phyloP scores from a whole-genome alignment of 2,113 vertebrate species.

The Lipophrys pholis region DNA sequence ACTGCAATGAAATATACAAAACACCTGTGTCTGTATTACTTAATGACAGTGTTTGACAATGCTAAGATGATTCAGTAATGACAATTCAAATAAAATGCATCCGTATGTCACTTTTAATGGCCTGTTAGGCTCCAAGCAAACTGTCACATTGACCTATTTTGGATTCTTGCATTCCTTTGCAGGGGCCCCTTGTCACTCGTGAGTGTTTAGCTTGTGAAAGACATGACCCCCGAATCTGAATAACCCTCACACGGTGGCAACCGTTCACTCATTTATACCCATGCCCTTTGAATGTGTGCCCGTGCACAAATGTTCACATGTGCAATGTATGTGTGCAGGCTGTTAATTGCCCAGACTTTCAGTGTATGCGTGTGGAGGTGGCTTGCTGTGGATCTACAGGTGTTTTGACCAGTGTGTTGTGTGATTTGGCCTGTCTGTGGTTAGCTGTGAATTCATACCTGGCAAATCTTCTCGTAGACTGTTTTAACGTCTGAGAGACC shows the following conservation, averaged over 20 bases:
- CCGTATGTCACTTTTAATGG: slow-evolving; percentile 20
- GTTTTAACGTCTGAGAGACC: slow-evolving; percentile 60
- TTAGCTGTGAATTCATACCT: slow-evolving; percentile 48
- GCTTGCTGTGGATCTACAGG: slow-evolving; percentile 13
- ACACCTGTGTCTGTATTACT: slow-evolving; percentile 4
- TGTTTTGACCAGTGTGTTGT: slow-evolving; percentile 29
- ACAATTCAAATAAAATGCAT: slow-evolving; percentile 18
- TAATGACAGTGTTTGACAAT: slow-evolving; percentile 12
- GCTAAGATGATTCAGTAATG: slow-evolving; percentile 10
- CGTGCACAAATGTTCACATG: not conserved
- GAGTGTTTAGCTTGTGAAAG: slow-evolving; percentile 58
- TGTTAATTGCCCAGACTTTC: slow-evolving; percentile 7
- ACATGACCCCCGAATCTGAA: slow-evolving; percentile 30
- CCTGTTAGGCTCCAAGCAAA: slow-evolving; percentile 11
- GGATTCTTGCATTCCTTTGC: slow-evolving; percentile 39
- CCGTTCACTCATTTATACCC: too few species aligned
- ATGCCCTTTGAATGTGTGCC: not conserved
- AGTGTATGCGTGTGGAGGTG: not conserved
- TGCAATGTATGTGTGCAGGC: not conserved
- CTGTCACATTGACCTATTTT: slow-evolving; percentile 24
- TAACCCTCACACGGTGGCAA: not conserved
- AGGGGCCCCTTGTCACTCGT: slow-evolving; percentile 24
- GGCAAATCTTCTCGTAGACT: slow-evolving; percentile 61
- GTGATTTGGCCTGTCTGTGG: slow-evolving; percentile 34
- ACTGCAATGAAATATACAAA: not conserved